phyloP scores from a whole-genome alignment of 2,113 vertebrate genomes.

The Ahaetulla prasina region DNA sequence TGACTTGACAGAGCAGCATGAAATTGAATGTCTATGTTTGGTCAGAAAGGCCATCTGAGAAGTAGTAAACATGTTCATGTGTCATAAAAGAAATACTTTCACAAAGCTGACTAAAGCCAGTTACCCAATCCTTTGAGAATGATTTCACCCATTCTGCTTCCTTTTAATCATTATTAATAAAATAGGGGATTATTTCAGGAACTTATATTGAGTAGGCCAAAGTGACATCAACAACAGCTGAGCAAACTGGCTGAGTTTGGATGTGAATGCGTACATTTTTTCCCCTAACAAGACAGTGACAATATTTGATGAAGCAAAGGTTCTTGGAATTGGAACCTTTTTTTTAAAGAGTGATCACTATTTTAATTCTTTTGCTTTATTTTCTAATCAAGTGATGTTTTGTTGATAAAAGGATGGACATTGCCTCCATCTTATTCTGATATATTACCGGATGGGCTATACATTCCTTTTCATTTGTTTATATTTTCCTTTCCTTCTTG shows the following conservation, averaged over 20 bases:
- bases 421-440: constrained; percentile 14
- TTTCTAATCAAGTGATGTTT: constrained; percentile 30
- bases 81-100: constrained; percentile 65
- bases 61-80: constrained; percentile 68
- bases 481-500: neutral
- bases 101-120: constrained; percentile 69
- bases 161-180: constrained; percentile 76
- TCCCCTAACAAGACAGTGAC: constrained; percentile 65
- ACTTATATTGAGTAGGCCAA: constrained; percentile 70
- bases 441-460: neutral
- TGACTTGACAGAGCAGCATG: constrained; percentile 47
- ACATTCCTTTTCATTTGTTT: constrained; percentile 17
- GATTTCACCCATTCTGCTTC: constrained; percentile 71
- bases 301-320: constrained; percentile 63
- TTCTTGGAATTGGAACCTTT: constrained; percentile 57
- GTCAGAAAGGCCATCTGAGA: constrained; percentile 64
- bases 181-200: constrained; percentile 73
- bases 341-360: constrained; percentile 39
- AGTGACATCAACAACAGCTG: constrained; percentile 76
- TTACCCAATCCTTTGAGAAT: constrained; percentile 65
- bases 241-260: constrained; percentile 71
- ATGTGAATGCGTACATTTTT: constrained; percentile 52
- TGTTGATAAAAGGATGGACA: constrained; percentile 21
- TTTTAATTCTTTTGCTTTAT: constrained; percentile 52
- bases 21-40: constrained; percentile 36